Evolutionary conservation across 2,797 vertebrate species (phyloP), one percentile per base, ranked within the genome.

Genomic region (Setipinna tenuifilis): DNA sequence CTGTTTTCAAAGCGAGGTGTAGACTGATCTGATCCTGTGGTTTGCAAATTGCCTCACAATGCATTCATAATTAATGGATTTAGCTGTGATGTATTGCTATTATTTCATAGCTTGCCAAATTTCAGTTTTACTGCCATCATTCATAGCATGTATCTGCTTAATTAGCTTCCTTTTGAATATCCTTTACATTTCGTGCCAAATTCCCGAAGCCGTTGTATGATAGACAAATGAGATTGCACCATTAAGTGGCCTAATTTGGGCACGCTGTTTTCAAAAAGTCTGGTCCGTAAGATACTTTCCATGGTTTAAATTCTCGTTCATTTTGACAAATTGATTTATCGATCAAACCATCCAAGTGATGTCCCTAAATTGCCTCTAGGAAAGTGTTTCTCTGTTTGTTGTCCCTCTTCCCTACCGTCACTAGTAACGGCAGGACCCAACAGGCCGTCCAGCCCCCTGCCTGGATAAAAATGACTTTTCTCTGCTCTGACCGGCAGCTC

Each of bases 401-500:
- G 28, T 71, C 65, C 65, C 65, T 71, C 28, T 71, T 71, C 11
- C 62, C 62, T n/a, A 28, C 14, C 28, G 12, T 14, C 25, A 5
- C 65, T 31, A 31, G 31, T 71, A 71, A 25, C 65, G 28, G 65
- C 28, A 71, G 65, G 65, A 71, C 65, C 62, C 28, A 31, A 31
- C 25, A 71, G 65, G 65, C 28, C 31, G 14, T 71, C 65, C 65
- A 71, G 31, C 65, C 25, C 25, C 65, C 65, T 71, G 65, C 65
- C 65, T 71, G 65, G 65, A 71, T 71, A 71, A 71, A 71, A 71
- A 71, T 71, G 65, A 71, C 65, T 68, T 68, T 31, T 68, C 65
- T 28, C 65, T 31, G 65, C 65, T 68, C 65, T 16, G 35, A 16
- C 25, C 3, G 3, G 65, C 28, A 1, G 12, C 28, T 65, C 10